A percentile compares a stretch with the other conserved stretches of the same genome.
Conservation (phyloP, 2,888 invertebrate species). For the Galeruca laticollis region DNA sequence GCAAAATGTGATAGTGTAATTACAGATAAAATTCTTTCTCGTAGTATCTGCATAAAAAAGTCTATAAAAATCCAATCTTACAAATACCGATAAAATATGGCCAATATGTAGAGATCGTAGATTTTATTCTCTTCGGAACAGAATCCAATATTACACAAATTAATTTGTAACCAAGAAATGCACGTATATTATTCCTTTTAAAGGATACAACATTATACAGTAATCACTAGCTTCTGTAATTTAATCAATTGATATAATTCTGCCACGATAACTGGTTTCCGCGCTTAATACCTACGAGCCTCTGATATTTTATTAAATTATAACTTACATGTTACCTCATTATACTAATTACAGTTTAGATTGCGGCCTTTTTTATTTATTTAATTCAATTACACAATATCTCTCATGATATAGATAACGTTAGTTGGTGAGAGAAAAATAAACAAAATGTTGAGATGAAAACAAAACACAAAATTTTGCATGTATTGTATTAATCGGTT, state of each 20-base stretch:
- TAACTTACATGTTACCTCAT: not conserved
- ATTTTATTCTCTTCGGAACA: not conserved
- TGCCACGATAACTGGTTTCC: not conserved
- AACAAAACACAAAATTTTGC: too few relatives aligned
- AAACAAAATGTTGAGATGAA: too few relatives aligned
- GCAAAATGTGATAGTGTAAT: too few relatives aligned
- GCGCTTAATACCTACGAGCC: not conserved
- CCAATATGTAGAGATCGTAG: not conserved
- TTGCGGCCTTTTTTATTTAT: slow-evolving; percentile 18
- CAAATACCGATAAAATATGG: too few relatives aligned
- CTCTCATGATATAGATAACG: not conserved
- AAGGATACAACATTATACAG: not conserved
- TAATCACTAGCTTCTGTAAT: not conserved
- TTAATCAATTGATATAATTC: not conserved
- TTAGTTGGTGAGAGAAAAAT: not conserved
- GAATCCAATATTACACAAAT: not conserved
- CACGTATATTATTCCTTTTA: not conserved
- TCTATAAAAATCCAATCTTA: too few relatives aligned
- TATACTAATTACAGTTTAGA: slow-evolving; percentile 14
- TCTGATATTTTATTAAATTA: not conserved
- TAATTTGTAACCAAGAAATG: not conserved
- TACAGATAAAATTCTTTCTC: too few relatives aligned
- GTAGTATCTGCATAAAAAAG: too few relatives aligned
- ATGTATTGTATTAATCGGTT: too few relatives aligned
- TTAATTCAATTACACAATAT: slow-evolving; percentile 18